These are phyloP conservation scores for Malurus melanocephalus DNA, from an alignment of 2,113 vertebrate genomes.

Conservation along the genomic window DNA sequence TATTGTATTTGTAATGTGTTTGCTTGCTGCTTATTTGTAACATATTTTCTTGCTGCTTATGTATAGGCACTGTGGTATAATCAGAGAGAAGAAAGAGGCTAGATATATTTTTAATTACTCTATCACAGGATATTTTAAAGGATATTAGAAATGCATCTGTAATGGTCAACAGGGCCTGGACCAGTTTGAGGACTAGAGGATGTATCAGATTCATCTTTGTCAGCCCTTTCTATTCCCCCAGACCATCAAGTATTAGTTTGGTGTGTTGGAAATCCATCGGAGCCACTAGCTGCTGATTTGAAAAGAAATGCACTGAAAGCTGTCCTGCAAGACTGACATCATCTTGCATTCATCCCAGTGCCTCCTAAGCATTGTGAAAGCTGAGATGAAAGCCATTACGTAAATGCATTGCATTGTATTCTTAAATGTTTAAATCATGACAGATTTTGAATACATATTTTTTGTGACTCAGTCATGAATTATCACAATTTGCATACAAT, in stretches of 20 bases:
- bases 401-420: slow-evolving; percentile 27
- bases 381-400: slow-evolving; percentile 17
- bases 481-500: slow-evolving; percentile 2
- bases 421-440: slow-evolving; percentile 41
- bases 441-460: slow-evolving; percentile 26
- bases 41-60: background rate
- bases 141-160: background rate
- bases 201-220: background rate
- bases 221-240: background rate
- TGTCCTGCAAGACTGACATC: background rate
- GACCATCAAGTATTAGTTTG: background rate
- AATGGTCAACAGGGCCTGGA: background rate
- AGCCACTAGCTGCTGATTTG: background rate
- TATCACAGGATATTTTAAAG: background rate
- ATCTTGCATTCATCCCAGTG: background rate
- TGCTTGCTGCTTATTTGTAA: background rate
- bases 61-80: background rate
- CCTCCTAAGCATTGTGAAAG: background rate
- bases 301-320: background rate
- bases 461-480: slow-evolving; percentile 49
- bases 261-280: background rate
- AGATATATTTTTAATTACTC: background rate
- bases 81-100: background rate
- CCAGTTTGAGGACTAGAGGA: background rate
- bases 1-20: background rate